Conservation (phyloP, 2,113 vertebrate species). For the Otocyon megalotis region DNA sequence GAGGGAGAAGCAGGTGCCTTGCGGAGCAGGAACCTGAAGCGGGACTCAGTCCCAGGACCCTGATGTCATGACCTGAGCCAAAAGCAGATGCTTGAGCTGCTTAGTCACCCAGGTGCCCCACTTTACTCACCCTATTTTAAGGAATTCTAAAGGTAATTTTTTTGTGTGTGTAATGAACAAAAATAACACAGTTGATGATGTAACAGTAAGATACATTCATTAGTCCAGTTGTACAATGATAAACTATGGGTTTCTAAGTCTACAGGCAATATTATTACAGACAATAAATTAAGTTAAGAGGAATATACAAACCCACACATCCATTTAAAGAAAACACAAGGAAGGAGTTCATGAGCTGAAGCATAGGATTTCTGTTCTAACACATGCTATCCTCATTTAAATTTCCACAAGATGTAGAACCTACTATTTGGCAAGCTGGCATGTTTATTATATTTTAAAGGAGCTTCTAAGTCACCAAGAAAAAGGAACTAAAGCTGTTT, state of each 20-base stretch:
- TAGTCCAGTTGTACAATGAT: neutral
- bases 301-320: neutral
- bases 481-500: neutral
- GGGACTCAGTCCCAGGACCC: no score
- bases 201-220: neutral
- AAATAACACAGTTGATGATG: neutral
- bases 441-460: slow-evolving; percentile 30
- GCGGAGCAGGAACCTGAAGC: no score
- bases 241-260: neutral
- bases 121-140: neutral
- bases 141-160: neutral
- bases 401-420: neutral
- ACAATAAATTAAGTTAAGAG: neutral
- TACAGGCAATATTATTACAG: neutral
- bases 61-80: no score
- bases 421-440: neutral
- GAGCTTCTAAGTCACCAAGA: neutral
- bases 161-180: neutral
- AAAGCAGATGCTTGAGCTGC: no score
- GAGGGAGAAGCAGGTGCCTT: no score
- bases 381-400: neutral
- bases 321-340: neutral
- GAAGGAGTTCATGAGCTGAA: neutral
- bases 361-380: neutral
- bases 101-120: no score